Evolutionary conservation across 2,797 vertebrate species (phyloP).

Genomic region (Crenuchus spilurus): DNA sequence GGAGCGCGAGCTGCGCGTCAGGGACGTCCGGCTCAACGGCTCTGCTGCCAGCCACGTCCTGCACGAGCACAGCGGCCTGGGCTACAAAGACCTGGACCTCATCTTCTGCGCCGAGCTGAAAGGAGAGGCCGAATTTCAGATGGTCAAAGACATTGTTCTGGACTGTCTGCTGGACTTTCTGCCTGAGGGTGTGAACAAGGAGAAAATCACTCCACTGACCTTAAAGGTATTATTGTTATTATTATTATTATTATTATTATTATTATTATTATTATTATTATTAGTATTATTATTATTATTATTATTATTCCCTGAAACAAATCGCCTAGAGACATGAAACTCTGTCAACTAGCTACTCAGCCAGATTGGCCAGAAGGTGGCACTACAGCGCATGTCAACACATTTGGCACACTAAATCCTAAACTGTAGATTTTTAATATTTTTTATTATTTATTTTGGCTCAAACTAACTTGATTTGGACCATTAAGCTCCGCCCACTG

Average conservation of each 20-base stretch:
- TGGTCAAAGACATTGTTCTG: constrained; percentile 96
- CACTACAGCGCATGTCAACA: no score
- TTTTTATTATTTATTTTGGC: no score
- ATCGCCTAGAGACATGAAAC: no score
- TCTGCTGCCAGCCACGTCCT: constrained; percentile 96
- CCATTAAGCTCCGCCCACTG: no score
- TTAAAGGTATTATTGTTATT: constrained; percentile 83
- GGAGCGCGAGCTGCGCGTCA: constrained; percentile 86
- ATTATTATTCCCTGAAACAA: no score
- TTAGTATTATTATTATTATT: no score
- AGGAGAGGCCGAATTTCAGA: constrained; percentile 95
- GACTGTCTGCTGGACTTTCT: constrained; percentile 98
- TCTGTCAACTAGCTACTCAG: no score
- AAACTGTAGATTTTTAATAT: no score
- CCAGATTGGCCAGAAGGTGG: no score
- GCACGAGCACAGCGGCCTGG: constrained; percentile 93
- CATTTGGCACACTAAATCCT: no score
- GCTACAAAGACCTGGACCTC: constrained; percentile 98
- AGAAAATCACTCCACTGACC: constrained; percentile 94
- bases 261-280: no score
- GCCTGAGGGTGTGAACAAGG: constrained; percentile 96
- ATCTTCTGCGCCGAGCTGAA: constrained; percentile 96
- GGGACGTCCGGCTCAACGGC: constrained; percentile 94
- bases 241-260: neutral
- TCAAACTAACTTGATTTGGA: no score